These are phyloP conservation scores for Cataglyphis hispanica DNA, from an alignment of 1,140 invertebrate species.

Conservation along the genomic window DNA sequence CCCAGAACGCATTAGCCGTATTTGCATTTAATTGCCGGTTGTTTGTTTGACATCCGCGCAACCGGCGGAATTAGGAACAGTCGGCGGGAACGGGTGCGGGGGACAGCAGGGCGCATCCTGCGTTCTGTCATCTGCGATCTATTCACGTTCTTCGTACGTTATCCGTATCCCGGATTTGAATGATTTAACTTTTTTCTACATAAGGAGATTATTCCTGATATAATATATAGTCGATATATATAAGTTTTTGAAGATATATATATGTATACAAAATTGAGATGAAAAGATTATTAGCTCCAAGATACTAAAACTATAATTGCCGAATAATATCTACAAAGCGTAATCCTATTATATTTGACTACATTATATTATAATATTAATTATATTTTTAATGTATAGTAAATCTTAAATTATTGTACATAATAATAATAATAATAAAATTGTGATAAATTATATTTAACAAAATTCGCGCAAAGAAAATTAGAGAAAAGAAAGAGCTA, in stretches of 20 bases:
- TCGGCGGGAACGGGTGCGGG: constrained; percentile 18
- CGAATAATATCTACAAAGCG: neutral
- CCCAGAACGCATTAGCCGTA: constrained; percentile 85
- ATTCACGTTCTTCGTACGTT: neutral
- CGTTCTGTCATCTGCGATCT: constrained; percentile 64
- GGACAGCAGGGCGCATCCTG: constrained; percentile 63
- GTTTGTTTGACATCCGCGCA: constrained; percentile 85
- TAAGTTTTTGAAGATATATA: neutral
- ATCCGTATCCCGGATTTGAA: neutral
- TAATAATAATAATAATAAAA: neutral
- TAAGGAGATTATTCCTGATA: neutral
- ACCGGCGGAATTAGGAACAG: constrained; percentile 79
- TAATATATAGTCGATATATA: neutral
- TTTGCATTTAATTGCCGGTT: constrained; percentile 86
- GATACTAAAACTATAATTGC: neutral
- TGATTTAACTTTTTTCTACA: neutral
- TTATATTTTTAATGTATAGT: neutral
- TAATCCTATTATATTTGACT: neutral
- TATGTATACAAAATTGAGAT: neutral
- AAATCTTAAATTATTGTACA: neutral
- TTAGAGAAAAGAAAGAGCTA: neutral
- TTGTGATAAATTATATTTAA: neutral
- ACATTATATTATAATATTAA: neutral
- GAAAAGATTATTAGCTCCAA: neutral
- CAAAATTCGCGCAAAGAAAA: neutral